Base-by-base conservation (phyloP, 2,888 invertebrate genomes). In the Sphinx pinastri region DNA sequence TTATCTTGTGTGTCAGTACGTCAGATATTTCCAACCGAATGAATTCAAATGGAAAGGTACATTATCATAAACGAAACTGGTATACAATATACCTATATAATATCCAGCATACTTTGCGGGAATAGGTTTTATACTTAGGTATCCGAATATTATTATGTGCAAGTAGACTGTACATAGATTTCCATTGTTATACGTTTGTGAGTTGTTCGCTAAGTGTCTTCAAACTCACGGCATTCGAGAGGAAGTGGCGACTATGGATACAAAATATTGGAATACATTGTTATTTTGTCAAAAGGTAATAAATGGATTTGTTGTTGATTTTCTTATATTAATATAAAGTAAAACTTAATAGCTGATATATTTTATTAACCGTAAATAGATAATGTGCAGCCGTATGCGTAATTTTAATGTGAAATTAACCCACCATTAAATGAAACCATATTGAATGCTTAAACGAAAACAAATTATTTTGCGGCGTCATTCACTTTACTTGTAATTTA, bases 1-100 rank as follows among this genome's bases (percentile, higher is more conserved):
- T 60, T 45, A 60, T 60, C 59, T 60, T 60, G 45, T 60, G 45
- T 60, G 59, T 60, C 59, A 60, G 59, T 38, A 59, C 14, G 60
- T 45, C 60, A 60, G 60, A 60, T 58, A 60, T 60, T 45, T 60
- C 60, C 60, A 45, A n/a, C n/a, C 14, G n/a, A 60, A 60, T 47
- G 45, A 38, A 45, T 60, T 10, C 45, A 45, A 60, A 60, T 60
- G 60, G 60, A 45, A 60, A 4, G n/a, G 45, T 8, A 60, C n/a
- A 60, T 57, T 8, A 19, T 45, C 16, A 60, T 60, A 45, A 45
- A 60, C 45, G 38, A 45, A 45, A 45, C n/a, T 59, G 38, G 59
- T 45, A n/a, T 25, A 25, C 25, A 25, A 25, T 2, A 25, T 25
- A 25, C 25, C 25, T 25, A 25, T 25, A 25, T 25, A 2, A 25